Evolutionary conservation across 2,113 vertebrate genomes (phyloP), one percentile per base, ranked within the genome.

Genomic region (Poecilia latipinna): DNA sequence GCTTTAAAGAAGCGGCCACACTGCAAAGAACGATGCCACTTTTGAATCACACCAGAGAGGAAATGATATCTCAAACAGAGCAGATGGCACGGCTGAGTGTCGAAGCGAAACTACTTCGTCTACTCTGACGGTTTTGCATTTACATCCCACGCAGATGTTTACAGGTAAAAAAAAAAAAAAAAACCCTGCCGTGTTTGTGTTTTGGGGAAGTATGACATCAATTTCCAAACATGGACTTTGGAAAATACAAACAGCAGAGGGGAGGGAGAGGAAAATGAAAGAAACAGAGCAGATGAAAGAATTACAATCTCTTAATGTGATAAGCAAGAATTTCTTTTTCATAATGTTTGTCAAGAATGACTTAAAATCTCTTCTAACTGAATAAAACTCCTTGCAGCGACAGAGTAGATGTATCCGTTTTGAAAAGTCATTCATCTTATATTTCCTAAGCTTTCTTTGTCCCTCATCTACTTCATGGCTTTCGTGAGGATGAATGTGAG

Each of bases 21-120:
- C 15, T 48, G 44, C 44, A 51, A 26, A 12, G 61, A 54, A 83
- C 44, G 7, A 33, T 39, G 61, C 37, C 69, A 48, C 77, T 70
- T 83, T 61, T 68, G 17, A 84, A 73, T 80, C 31, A n/a, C 42
- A 13, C 65, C 24, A 35, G 61, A 68, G 70, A 37, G 73, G 39
- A 74, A 44, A 78, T 39, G 78, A 33, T 17, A 65, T 65, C 73
- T 78, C 31, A 68, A 66, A 54, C 65, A 8, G 61, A 75, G 42
- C 26, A 57, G 61, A 60, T 75, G 82, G 79, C 79, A 48, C 13
- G 2, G 39, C 44, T 19, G 17, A 19, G 44, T 48, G 44, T 70
- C 67, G 70, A 13, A 72, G 80, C 32, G 79, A 24, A 78, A 54
- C 83, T 44, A 77, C 85, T 85, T 87, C 12, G 90, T 88, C 79